Percentiles rank a stretch among this genome's conserved stretches.
Evolutionary conservation across 2,888 invertebrate species (phyloP).

Genomic region (Phania funesta): DNA sequence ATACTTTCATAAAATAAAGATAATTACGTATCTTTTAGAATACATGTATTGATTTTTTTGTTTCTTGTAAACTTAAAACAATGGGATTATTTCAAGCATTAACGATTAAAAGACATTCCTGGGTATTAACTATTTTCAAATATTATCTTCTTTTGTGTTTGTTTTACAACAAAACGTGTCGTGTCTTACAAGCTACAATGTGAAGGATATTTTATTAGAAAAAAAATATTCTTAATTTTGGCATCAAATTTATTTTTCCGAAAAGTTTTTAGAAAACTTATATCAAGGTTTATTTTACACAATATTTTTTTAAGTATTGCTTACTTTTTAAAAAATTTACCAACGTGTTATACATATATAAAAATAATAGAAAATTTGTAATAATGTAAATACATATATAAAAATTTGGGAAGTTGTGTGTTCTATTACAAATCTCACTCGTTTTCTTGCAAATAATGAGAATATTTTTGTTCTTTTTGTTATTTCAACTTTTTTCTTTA

Average conservation of each 20-base stretch:
- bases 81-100: too few species aligned
- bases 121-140: conserved; percentile 33
- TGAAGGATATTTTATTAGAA: neutral
- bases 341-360: conserved; percentile 14
- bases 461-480: neutral
- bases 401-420: conserved; percentile 36
- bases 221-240: conserved; percentile 41
- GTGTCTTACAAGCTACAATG: conserved; percentile 31
- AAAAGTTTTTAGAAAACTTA: conserved; percentile 16
- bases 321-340: conserved; percentile 15
- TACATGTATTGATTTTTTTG: too few species aligned
- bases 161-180: conserved; percentile 1
- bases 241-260: conserved; percentile 16
- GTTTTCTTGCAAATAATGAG: conserved; percentile 35
- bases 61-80: too few species aligned
- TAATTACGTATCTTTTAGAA: conserved; percentile 34
- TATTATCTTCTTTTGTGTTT: too few species aligned
- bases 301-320: conserved; percentile 44
- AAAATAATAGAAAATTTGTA: conserved; percentile 5
- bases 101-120: neutral
- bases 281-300: neutral
- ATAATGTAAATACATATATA: conserved; percentile 18
- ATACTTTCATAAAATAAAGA: conserved; percentile 45
- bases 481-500: conserved; percentile 26
- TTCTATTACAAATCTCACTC: conserved; percentile 58